These are phyloP conservation scores for Tineola bisselliella DNA, from an alignment of 2,888 invertebrate genomes.

Conservation along the genomic window DNA sequence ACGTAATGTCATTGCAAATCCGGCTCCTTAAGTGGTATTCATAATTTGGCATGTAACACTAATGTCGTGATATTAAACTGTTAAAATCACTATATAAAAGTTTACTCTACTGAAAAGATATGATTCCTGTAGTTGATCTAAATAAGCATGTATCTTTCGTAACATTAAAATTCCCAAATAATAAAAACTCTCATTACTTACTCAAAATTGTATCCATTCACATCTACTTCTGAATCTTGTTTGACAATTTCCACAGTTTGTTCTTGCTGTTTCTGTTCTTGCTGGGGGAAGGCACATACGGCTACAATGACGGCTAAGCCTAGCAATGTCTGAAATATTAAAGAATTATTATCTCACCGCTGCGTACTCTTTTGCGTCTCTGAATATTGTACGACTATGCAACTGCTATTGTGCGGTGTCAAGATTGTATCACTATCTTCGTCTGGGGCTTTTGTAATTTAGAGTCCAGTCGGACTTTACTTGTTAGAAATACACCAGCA, in stretches of 20 bases:
- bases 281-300: conserved; percentile 42
- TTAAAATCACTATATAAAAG: not conserved
- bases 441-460: too few relatives aligned
- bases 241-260: conserved; percentile 64
- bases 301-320: conserved; percentile 35
- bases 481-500: too few relatives aligned
- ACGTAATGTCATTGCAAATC: not conserved
- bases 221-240: conserved; percentile 70
- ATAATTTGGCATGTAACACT: not conserved
- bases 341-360: too few relatives aligned
- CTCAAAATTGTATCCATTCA: conserved; percentile 74
- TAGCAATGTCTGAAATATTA: conserved; percentile 42
- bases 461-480: too few relatives aligned
- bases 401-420: too few relatives aligned
- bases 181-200: conserved; percentile 36
- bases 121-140: too few relatives aligned
- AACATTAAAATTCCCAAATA: not conserved
- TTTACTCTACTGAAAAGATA: too few relatives aligned
- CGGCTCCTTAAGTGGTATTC: not conserved
- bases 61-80: not conserved
- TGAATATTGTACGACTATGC: too few relatives aligned
- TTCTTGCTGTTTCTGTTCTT: conserved; percentile 24
- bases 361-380: too few relatives aligned
- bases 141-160: too few relatives aligned
- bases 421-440: too few relatives aligned